Evolutionary conservation across 2,888 invertebrate species (phyloP).

Genomic region (Epinotia ramella): DNA sequence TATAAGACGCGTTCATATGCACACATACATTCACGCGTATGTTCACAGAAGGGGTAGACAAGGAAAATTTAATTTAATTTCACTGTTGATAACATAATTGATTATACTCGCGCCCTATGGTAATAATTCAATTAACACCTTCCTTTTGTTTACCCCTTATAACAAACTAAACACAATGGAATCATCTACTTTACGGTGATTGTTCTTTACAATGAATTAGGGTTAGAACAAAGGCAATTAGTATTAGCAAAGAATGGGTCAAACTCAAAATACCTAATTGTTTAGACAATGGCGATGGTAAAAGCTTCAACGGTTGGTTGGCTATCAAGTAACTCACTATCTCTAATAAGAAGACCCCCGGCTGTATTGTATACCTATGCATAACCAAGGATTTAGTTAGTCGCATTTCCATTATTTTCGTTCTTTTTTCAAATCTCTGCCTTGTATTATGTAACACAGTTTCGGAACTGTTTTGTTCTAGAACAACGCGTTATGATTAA

Average conservation of each 20-base stretch:
- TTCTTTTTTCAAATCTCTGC: too few relatives aligned
- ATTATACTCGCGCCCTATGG: not conserved
- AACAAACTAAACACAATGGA: slow-evolving; percentile 9
- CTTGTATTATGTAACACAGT: too few relatives aligned
- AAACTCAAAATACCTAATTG: not conserved
- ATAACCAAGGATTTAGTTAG: too few relatives aligned
- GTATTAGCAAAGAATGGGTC: slow-evolving; percentile 6
- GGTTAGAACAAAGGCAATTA: slow-evolving; percentile 17
- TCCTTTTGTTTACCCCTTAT: not conserved
- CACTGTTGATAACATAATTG: not conserved
- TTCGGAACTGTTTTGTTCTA: too few relatives aligned
- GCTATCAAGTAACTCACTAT: not conserved
- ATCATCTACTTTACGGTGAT: slow-evolving; percentile 7
- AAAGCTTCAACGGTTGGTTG: slow-evolving; percentile 3
- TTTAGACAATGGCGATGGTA: slow-evolving; percentile 10
- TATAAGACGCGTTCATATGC: too few relatives aligned
- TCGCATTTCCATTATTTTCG: too few relatives aligned
- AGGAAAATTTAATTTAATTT: not conserved
- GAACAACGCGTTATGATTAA: too few relatives aligned
- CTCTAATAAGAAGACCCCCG: too few relatives aligned
- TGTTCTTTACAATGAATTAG: slow-evolving; percentile 15
- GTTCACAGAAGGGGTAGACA: too few relatives aligned
- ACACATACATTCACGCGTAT: too few relatives aligned
- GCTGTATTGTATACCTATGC: too few relatives aligned
- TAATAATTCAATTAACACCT: not conserved